Percentiles rank a stretch among this genome's conserved stretches.
Conservation (phyloP, 2,888 invertebrate species). For the Steinernema hermaphroditum region DNA sequence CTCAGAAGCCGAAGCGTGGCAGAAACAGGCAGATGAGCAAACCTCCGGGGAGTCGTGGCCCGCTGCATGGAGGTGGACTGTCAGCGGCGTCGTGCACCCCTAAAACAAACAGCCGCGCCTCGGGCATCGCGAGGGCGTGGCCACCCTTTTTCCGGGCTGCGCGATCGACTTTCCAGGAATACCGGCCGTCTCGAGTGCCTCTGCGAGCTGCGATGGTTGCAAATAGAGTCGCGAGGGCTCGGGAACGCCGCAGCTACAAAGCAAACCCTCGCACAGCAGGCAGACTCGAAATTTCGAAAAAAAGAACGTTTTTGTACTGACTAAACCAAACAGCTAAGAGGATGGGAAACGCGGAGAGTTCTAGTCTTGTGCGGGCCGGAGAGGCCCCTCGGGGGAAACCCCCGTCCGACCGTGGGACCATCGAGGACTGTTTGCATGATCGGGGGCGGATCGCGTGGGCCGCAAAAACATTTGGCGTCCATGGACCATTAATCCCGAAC, state of each 20-base stretch:
- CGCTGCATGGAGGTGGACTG: neutral
- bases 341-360: conserved; percentile 1
- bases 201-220: neutral
- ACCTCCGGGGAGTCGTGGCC: neutral
- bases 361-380: too few relatives aligned
- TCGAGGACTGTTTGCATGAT: neutral
- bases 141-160: neutral
- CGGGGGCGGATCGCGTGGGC: neutral
- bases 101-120: conserved; percentile 24
- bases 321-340: neutral
- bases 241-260: conserved; percentile 12
- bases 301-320: neutral
- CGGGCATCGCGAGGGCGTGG: conserved; percentile 10
- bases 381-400: too few relatives aligned
- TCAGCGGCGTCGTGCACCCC: neutral
- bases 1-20: neutral
- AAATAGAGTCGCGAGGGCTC: neutral
- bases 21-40: conserved; percentile 11
- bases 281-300: neutral
- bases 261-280: neutral
- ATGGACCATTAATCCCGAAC: conserved; percentile 3
- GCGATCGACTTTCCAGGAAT: conserved; percentile 20
- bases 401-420: too few relatives aligned
- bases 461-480: conserved; percentile 13
- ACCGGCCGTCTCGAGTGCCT: conserved; percentile 10